A percentile compares a stretch with the other conserved stretches of the same genome.
These are phyloP conservation scores for Gallinago jamesoni DNA, from an alignment of 2,113 vertebrate species.

Conservation along the genomic window DNA sequence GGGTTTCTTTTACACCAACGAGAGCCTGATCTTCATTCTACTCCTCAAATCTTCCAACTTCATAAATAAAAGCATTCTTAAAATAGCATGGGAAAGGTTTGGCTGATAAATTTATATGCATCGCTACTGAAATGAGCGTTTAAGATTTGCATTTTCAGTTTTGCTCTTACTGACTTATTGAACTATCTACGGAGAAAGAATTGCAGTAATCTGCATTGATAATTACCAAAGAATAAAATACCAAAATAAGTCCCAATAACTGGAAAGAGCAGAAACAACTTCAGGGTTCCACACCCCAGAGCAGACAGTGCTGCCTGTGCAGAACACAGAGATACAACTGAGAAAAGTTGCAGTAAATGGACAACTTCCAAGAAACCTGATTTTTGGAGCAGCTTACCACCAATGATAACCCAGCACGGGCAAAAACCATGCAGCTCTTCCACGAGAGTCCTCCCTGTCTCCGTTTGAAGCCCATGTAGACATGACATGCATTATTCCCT, in stretches of 20 bases:
- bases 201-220: background rate
- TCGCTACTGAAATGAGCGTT: background rate
- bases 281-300: too few species aligned
- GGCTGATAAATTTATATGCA: background rate
- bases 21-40: accelerated
- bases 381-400: background rate
- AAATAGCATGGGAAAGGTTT: background rate
- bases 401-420: background rate
- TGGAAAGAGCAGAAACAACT: background rate
- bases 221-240: background rate
- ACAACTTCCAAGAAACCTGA: background rate
- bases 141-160: background rate
- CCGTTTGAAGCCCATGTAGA: background rate
- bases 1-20: background rate
- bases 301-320: accelerated
- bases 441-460: background rate
- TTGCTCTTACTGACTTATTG: background rate
- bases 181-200: background rate
- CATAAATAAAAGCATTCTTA: background rate
- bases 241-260: background rate
- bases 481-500: background rate
- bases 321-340: accelerated
- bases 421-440: background rate
- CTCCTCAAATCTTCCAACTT: background rate
- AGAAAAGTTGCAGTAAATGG: background rate